phyloP scores from a whole-genome alignment of 2,888 invertebrate genomes.

The Carpatolechia fugitivella region DNA sequence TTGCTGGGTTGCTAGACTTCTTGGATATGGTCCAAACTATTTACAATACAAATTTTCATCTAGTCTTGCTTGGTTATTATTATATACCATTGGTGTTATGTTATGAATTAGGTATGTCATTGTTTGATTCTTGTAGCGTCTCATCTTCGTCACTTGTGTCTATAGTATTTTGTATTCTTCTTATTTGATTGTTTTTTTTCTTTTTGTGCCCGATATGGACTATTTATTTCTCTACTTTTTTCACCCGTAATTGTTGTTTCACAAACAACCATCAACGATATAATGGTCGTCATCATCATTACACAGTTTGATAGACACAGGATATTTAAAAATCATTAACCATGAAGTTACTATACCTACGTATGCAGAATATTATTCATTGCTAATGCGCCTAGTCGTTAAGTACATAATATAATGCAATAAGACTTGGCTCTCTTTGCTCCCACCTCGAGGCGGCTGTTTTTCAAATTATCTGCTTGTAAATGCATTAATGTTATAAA shows the following conservation, averaged over 20 bases:
- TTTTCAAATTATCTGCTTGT: conserved; percentile 33
- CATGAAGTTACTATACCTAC: not conserved
- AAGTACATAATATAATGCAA: conserved; percentile 24
- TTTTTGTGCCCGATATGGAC: not conserved
- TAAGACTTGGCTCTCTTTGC: conserved; percentile 31
- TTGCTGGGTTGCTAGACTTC: not conserved
- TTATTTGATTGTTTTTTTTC: not conserved
- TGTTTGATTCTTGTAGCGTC: not conserved
- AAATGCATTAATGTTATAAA: conserved; percentile 30
- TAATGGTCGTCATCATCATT: conserved; percentile 1
- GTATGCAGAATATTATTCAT: conserved; percentile 35
- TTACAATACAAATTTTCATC: not conserved
- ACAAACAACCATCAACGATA: not conserved
- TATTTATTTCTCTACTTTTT: not conserved
- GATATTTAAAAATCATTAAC: conserved; percentile 10
- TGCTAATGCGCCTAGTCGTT: conserved; percentile 42
- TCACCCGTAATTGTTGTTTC: not conserved
- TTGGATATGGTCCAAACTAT: conserved; percentile 5
- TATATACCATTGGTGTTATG: not conserved
- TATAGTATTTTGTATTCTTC: not conserved
- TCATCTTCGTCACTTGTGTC: not conserved
- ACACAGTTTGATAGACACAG: conserved; percentile 2
- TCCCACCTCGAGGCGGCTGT: conserved; percentile 29
- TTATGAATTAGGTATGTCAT: not conserved
- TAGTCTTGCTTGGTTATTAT: not conserved